These are phyloP conservation scores for Lineus longissimus DNA, from an alignment of 1,140 invertebrate genomes.

Conservation along the genomic window DNA sequence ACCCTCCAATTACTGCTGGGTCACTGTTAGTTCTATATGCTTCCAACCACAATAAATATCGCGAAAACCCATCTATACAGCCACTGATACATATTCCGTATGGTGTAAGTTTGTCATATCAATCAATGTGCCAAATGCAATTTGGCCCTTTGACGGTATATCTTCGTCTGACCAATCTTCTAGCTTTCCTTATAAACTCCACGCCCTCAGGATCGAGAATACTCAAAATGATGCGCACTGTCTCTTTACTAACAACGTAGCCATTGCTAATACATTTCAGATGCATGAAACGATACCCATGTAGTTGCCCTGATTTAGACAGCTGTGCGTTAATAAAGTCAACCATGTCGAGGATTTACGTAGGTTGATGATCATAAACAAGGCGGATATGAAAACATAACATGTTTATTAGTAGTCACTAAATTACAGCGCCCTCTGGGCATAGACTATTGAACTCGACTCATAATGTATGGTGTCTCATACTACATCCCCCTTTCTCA, in stretches of 20 bases:
- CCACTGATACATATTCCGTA: slow-evolving; percentile 30
- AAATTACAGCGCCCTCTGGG: too few relatives aligned
- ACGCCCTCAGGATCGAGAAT: not conserved
- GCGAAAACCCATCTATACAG: slow-evolving; percentile 27
- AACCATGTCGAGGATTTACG: too few relatives aligned
- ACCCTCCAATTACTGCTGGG: not conserved
- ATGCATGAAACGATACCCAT: not conserved
- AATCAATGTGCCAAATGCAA: too few relatives aligned
- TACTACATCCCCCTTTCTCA: too few relatives aligned
- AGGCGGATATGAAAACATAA: too few relatives aligned
- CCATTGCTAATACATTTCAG: too few relatives aligned
- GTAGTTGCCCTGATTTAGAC: not conserved
- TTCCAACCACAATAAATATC: not conserved
- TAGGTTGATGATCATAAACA: too few relatives aligned
- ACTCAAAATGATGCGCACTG: not conserved
- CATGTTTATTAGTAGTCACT: too few relatives aligned
- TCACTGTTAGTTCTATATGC: not conserved
- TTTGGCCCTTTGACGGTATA: slow-evolving; percentile 13
- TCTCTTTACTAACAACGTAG: not conserved
- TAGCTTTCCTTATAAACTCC: not conserved
- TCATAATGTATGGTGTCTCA: too few relatives aligned
- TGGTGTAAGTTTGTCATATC: slow-evolving; percentile 32
- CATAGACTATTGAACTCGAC: too few relatives aligned
- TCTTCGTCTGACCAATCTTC: not conserved
- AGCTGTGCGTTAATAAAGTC: not conserved